A percentile compares a stretch with the other conserved stretches of the same genome.
phyloP scores from a whole-genome alignment of 2,113 vertebrate species.

The Glaucidium brasilianum region DNA sequence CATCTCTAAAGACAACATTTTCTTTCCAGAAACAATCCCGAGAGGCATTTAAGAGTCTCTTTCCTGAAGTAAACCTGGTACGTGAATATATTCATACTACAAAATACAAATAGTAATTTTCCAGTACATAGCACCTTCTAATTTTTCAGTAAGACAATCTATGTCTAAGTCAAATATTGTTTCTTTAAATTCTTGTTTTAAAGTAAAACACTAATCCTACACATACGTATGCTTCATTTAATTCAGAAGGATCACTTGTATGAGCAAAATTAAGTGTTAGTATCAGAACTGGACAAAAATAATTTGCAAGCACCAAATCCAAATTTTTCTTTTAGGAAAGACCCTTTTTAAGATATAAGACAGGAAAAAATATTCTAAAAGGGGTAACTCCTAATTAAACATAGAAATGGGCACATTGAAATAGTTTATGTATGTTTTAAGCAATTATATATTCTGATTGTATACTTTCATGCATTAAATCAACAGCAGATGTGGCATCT shows the following conservation, averaged over 20 bases:
- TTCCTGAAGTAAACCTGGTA: slow-evolving; percentile 51
- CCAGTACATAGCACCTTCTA: not conserved
- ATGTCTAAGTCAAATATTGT: not conserved
- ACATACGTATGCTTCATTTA: not conserved
- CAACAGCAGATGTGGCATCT: not conserved
- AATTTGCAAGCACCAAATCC: not conserved
- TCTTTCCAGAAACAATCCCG: slow-evolving; percentile 56
- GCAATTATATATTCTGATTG: not conserved
- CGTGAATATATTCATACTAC: slow-evolving; percentile 40
- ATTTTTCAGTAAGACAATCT: not conserved
- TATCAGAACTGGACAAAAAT: not conserved
- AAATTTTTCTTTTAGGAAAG: not conserved
- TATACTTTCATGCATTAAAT: not conserved
- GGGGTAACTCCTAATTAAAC: not conserved
- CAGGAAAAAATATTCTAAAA: not conserved
- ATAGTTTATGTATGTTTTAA: not conserved
- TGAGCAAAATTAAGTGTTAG: not conserved
- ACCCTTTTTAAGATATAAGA: not conserved
- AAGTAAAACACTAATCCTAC: not conserved
- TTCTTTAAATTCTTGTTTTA: not conserved
- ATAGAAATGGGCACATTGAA: not conserved
- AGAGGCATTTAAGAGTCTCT: slow-evolving; percentile 43
- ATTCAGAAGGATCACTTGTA: not conserved
- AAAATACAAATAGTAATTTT: slow-evolving; percentile 26
- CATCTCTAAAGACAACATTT: slow-evolving; percentile 68